phyloP scores from a whole-genome alignment of 2,797 vertebrate genomes.

The Coreius guichenoti region DNA sequence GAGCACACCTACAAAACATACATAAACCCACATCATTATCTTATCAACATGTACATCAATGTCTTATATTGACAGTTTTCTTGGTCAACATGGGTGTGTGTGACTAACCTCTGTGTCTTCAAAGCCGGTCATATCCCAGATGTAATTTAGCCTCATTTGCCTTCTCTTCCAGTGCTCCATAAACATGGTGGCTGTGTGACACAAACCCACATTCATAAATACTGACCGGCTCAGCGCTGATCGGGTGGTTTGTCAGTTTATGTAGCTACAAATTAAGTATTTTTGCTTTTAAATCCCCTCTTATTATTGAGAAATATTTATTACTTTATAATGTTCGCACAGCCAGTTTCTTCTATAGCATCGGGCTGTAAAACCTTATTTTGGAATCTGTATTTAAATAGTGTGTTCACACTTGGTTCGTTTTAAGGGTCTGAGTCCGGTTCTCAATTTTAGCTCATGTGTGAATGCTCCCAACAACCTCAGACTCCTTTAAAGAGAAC shows the following conservation, averaged over 20 bases:
- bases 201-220: background rate
- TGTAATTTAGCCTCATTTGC: slow-evolving; percentile 88
- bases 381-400: background rate
- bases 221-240: background rate
- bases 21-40: background rate
- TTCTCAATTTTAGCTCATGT: background rate
- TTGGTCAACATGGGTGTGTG: background rate
- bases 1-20: slow-evolving; percentile 8
- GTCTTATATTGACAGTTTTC: slow-evolving; percentile 4
- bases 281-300: background rate
- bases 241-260: background rate
- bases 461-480: background rate
- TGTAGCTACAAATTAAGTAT: background rate
- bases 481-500: background rate
- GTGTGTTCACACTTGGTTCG: background rate
- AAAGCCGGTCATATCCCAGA: slow-evolving; percentile 87
- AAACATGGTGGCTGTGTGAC: slow-evolving; percentile 82
- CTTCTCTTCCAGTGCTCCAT: slow-evolving; percentile 92
- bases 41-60: background rate
- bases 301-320: background rate
- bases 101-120: slow-evolving; percentile 85
- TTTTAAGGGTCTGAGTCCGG: background rate
- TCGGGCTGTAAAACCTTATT: background rate
- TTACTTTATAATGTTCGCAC: background rate
- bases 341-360: background rate